Base-by-base conservation (phyloP, 2,113 vertebrate genomes). In the Pelusios castaneus region DNA sequence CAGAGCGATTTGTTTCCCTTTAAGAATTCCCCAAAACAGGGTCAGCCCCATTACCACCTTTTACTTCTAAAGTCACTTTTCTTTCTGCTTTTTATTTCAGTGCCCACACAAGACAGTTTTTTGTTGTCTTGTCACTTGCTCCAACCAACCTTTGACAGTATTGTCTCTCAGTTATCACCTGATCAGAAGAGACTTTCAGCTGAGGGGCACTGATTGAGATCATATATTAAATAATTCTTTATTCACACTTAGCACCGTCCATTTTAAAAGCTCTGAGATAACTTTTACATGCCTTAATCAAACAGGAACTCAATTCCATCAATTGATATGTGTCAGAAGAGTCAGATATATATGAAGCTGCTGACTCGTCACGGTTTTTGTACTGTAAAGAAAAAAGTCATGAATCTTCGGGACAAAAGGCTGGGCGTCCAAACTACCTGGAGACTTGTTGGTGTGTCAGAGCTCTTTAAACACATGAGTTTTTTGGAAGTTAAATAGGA, bases 401-500 rank as follows among this genome's bases (percentile, higher is more conserved):
- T 34, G 87, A 49, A 89, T 84, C 94, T 38, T 70, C 21, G 63
- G 38, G 63, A 70, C 63, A 70, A 6, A 92, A 84, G 88, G 95
- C 93, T 67, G 80, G 87, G 11, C 34, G 56, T 67, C 89, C 89
- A 1, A 27, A 78, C 17, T 12, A 83, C 92, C 87, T 19, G 10
- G 21, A 38, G 19, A 70, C n/a, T 70, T 38, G 17, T 85, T 87
- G 27, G 67, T 4, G 34, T 82, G 82, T 88, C 5, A 10, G 88
- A 73, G 58, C 92, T 5, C 88, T 81, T 82, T 14, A 10, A 38
- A 91, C 29, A 87, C 11, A 54, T n/a, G 17, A 95, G 96, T 89
- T 95, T 96, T 82, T 1, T 8, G 89, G 47, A 95, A 97, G 96
- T 96, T 94, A 91, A 95, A 93, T 84, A 87, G 94, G 95, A 84